These are phyloP conservation scores for Scolopax bukidnonensis DNA, from an alignment of 2,797 vertebrate species.

Conservation along the genomic window DNA sequence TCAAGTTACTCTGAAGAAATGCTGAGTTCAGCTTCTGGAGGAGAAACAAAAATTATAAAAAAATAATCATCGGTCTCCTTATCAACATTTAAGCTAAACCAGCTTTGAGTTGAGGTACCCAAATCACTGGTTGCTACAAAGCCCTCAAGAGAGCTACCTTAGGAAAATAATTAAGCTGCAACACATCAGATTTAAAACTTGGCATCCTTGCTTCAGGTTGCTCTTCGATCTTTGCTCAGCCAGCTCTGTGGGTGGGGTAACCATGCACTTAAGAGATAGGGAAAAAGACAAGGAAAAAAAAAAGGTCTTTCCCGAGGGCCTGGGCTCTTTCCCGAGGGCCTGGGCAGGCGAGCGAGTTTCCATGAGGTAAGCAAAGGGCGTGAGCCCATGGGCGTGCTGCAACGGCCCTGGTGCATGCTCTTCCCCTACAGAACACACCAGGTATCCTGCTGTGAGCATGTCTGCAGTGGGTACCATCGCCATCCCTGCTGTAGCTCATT, in stretches of 20 bases:
- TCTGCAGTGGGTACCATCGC: rapidly evolving
- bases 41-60: background rate
- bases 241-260: background rate
- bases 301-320: background rate
- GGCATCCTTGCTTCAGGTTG: background rate
- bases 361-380: background rate
- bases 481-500: rapidly evolving
- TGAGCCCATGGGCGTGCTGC: background rate
- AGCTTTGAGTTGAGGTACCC: background rate
- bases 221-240: background rate
- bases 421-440: rapidly evolving
- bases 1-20: conserved; percentile 18
- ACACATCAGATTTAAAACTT: background rate
- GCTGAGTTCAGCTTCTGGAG: conserved; percentile 31
- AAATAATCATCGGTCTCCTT: background rate
- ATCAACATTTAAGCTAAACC: background rate
- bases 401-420: rapidly evolving
- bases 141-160: background rate
- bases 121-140: background rate
- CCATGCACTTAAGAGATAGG: background rate
- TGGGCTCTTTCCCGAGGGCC: background rate
- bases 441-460: rapidly evolving
- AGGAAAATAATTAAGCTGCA: background rate
- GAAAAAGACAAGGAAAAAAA: background rate
- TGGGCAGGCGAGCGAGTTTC: background rate